Base-by-base conservation (phyloP, 2,888 invertebrate species). In the Furcula furcula region DNA sequence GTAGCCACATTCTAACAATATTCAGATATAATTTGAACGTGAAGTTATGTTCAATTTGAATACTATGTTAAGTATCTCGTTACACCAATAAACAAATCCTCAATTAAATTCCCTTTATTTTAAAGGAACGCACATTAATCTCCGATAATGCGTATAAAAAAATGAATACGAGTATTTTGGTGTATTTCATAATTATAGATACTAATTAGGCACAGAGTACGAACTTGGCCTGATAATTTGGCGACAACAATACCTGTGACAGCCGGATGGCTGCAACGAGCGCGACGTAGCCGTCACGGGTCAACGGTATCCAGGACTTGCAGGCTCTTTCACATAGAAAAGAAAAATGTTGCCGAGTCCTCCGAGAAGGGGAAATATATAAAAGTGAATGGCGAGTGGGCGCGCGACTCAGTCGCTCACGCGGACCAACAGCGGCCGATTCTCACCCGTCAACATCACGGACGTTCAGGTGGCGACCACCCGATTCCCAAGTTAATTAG, bases 351-450 rank as follows among this genome's bases (percentile, higher is more conserved):
- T 53, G 55, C 49, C 41, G 43, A 50, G 58, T 61, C 71, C 63
- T 60, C 49, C 54, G 62, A 77, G 80, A 55, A 77, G 79, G 82
- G 80, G 81, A 63, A 77, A 52, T 26, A 63, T 85, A 86, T 86
- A 86, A 77, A 83, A 83, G 83, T 65, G 81, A 67, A 65, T 46
- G 84, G 55, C 47, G 44, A 53, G 60, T 60, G 54, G 53, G 65
- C 73, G 79, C 73, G 76, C 76, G 80, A 70, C 59, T 81, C 86
- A 86, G 84, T 86, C 73, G 75, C 61, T 65, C 61, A n/a, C 68
- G 73, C 73, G 67, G 47, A 67, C 69, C 41, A 65, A 61, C 65
- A 65, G 55, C 66, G 65, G 55, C 65, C 61, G 53, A 57, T 41
- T 56, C 46, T n/a, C 40, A 37, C 34, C 37, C 21, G n/a, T n/a